Percentiles rank a stretch among this genome's conserved stretches.
phyloP scores from a whole-genome alignment of 2,888 invertebrate genomes.

The Platycheirus rosarum region DNA sequence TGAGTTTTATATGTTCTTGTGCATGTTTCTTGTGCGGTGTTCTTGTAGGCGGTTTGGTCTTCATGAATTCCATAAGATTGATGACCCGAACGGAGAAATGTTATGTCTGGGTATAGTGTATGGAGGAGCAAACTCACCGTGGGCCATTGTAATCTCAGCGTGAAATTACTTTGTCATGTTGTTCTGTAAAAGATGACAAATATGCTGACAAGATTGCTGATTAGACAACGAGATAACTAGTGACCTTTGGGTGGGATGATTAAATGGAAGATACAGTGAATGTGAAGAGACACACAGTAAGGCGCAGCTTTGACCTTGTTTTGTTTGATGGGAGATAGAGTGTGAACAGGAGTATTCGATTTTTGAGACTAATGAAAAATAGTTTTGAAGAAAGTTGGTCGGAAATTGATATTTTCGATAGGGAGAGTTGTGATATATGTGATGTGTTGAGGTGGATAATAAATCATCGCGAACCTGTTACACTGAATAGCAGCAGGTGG shows the following conservation, averaged over 20 bases:
- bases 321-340: slow-evolving; percentile 29
- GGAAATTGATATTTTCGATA: slow-evolving; percentile 15
- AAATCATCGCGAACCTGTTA: slow-evolving; percentile 3
- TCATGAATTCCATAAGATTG: slow-evolving; percentile 61
- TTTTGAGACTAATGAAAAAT: slow-evolving; percentile 30
- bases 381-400: slow-evolving; percentile 54
- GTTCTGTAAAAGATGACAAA: slow-evolving; percentile 62
- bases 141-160: slow-evolving; percentile 51
- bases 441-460: slow-evolving; percentile 1
- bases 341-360: slow-evolving; percentile 40
- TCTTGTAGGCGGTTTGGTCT: slow-evolving; percentile 48
- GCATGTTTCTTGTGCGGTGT: slow-evolving; percentile 19
- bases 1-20: slow-evolving; percentile 39
- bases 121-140: not conserved
- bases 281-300: slow-evolving; percentile 27
- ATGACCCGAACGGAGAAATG: slow-evolving; percentile 55
- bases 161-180: slow-evolving; percentile 59
- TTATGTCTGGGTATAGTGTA: slow-evolving; percentile 18
- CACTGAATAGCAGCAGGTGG: slow-evolving; percentile 4
- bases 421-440: slow-evolving; percentile 10
- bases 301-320: slow-evolving; percentile 52
- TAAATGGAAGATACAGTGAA: slow-evolving; percentile 35
- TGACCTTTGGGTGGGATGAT: slow-evolving; percentile 64
- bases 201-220: slow-evolving; percentile 70
- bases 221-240: slow-evolving; percentile 63